A percentile compares a stretch with the other conserved stretches of the same genome.
Evolutionary conservation across 2,888 invertebrate species (phyloP).

Genomic region (Abrostola triplasia): DNA sequence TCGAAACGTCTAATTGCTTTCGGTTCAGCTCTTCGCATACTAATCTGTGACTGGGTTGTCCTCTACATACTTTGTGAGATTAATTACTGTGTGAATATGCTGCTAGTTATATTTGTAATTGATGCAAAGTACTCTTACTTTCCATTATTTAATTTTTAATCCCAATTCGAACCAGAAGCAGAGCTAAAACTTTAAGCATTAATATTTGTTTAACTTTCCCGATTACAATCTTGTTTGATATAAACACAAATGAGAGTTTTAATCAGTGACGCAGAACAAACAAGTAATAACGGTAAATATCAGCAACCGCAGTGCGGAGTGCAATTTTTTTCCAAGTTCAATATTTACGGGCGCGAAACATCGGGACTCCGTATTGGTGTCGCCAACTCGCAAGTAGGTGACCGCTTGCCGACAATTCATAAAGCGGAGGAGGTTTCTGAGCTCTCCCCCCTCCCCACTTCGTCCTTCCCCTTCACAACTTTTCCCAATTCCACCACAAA

Average conservation of each 20-base stretch:
- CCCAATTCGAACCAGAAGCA: conserved; percentile 5
- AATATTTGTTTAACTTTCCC: conserved; percentile 37
- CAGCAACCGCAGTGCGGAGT: conserved; percentile 56
- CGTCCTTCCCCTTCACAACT: conserved; percentile 43
- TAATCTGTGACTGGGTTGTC: conserved; percentile 57
- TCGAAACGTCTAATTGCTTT: conserved; percentile 80
- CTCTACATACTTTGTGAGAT: conserved; percentile 34
- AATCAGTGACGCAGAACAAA: conserved; percentile 57
- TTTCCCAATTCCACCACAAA: conserved; percentile 56
- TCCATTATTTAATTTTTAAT: conserved; percentile 11
- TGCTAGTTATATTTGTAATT: conserved; percentile 2
- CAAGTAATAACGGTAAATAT: conserved; percentile 64
- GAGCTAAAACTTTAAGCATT: conserved; percentile 15
- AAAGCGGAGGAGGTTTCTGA: conserved; percentile 54
- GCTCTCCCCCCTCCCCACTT: conserved; percentile 40
- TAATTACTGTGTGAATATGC: conserved; percentile 21
- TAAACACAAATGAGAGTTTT: conserved; percentile 43
- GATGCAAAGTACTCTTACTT: neutral
- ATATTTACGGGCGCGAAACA: conserved; percentile 68
- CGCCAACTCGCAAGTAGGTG: conserved; percentile 58
- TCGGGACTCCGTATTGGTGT: conserved; percentile 65
- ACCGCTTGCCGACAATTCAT: conserved; percentile 69
- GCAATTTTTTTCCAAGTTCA: conserved; percentile 60
- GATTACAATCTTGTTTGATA: conserved; percentile 39
- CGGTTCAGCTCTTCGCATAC: conserved; percentile 72